A percentile compares a stretch with the other conserved stretches of the same genome.
Conservation (phyloP, 1,140 invertebrate genomes). For the Drosophila teissieri region DNA sequence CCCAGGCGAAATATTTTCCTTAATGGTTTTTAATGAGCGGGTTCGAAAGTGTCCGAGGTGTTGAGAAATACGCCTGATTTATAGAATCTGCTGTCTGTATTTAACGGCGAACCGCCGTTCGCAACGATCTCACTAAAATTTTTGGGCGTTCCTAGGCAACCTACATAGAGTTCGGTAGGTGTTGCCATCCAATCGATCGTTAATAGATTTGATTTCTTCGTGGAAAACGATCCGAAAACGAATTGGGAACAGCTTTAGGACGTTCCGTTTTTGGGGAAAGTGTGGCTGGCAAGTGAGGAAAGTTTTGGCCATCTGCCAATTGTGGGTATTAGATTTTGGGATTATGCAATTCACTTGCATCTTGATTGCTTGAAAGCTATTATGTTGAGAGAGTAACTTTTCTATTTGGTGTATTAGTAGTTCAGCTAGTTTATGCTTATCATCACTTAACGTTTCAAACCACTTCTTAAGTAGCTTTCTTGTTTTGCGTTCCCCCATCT, state of each 20-base stretch:
- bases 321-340: neutral
- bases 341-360: neutral
- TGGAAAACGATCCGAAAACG: neutral
- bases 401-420: no score
- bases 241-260: conserved; percentile 32
- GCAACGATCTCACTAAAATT: conserved; percentile 23
- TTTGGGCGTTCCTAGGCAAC: conserved; percentile 53
- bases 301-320: neutral
- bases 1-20: conserved; percentile 74
- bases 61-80: conserved; percentile 80
- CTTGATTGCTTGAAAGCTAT: neutral
- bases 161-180: conserved; percentile 44
- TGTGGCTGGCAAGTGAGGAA: conserved; percentile 6
- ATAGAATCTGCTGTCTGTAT: conserved; percentile 70
- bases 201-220: conserved; percentile 36
- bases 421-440: no score
- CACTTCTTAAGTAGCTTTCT: no score
- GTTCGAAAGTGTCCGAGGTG: conserved; percentile 58
- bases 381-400: no score
- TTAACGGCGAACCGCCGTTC: conserved; percentile 56
- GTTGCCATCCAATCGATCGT: conserved; percentile 10
- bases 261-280: conserved; percentile 11
- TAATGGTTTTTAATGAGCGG: conserved; percentile 81
- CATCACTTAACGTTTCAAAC: no score
- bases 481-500: neutral